These are phyloP conservation scores for Phymatocera aterrima DNA, from an alignment of 2,888 invertebrate species.

Conservation along the genomic window DNA sequence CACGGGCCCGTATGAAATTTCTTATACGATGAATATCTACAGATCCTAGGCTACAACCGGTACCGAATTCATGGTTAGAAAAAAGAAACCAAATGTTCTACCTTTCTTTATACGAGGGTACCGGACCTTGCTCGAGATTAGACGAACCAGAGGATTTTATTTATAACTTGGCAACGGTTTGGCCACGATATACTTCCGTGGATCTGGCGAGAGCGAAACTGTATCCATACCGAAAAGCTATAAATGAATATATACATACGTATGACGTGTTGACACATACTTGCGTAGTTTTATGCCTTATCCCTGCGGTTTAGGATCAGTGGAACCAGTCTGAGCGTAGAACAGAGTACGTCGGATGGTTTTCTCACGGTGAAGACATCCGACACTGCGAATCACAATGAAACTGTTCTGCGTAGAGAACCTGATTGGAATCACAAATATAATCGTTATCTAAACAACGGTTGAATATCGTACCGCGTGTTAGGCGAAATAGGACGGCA, in stretches of 20 bases:
- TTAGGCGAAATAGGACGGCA: not conserved
- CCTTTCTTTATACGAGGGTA: slow-evolving; percentile 4
- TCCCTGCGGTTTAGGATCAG: not conserved
- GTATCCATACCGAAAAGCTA: not conserved
- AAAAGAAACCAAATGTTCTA: not conserved
- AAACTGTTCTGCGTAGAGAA: not conserved
- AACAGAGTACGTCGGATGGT: not conserved
- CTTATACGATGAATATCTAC: not conserved
- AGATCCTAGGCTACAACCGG: not conserved
- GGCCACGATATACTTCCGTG: not conserved
- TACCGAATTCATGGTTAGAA: not conserved
- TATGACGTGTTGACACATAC: slow-evolving; percentile 3
- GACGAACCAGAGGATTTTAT: not conserved
- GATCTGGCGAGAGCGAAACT: not conserved
- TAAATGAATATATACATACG: not conserved
- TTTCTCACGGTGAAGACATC: not conserved
- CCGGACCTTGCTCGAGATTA: slow-evolving; percentile 18
- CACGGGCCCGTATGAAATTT: not conserved
- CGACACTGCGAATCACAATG: slow-evolving; percentile 37
- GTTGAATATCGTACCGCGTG: not conserved
- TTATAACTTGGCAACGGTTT: slow-evolving; percentile 29
- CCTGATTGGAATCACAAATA: not conserved
- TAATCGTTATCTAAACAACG: slow-evolving; percentile 16
- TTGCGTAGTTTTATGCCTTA: slow-evolving; percentile 9
- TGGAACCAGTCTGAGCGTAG: not conserved